Base-by-base conservation (phyloP, 2,888 invertebrate species). In the Charanyca ferruginea region DNA sequence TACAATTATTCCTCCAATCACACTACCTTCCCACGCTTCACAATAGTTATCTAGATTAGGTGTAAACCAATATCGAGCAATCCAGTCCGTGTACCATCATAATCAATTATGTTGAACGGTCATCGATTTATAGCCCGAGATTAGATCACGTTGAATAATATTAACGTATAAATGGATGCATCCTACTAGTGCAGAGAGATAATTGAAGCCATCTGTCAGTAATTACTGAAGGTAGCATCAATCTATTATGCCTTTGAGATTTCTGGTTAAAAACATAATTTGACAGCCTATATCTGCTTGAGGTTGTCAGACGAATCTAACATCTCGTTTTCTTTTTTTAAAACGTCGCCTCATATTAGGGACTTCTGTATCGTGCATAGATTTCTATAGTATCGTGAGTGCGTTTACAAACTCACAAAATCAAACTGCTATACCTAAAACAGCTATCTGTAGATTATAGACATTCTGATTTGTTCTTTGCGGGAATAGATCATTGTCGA, bases 41-140 rank as follows among this genome's bases (percentile, higher is more conserved):
- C 69, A 59, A 62, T 47, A 32, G 54, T 53, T 47, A 61, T 51
- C 79, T 66, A 83, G 85, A 87, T 87, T 87, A 86, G 72, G 81
- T 85, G 75, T 74, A 78, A 84, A 86, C 85, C 85, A 85, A 86
- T 86, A 85, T 80, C 77, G 66, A 79, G 76, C 87, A 88, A 88
- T 87, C 85, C 84, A 81, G 73, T 79, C 79, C 54, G 70, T 69
- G 80, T 67, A 68, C 81, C 76, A 77, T 80, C 80, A 84, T 83
- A 89, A 90, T 89, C 90, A 90, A 89, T 90, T 89, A 89, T 85
- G 85, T 52, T 81, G 83, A 86, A 69, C 67, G 78, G 64, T 47
- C 63, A 69, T 77, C 81, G 77, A 80, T 85, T 81, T 75, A 81
- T 73, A 66, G 54, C 55, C 69, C 54, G 49, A 79, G 79, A 79